These are phyloP conservation scores for Aphelenchoides avenae DNA, from an alignment of 1,140 invertebrate genomes.

Conservation along the genomic window DNA sequence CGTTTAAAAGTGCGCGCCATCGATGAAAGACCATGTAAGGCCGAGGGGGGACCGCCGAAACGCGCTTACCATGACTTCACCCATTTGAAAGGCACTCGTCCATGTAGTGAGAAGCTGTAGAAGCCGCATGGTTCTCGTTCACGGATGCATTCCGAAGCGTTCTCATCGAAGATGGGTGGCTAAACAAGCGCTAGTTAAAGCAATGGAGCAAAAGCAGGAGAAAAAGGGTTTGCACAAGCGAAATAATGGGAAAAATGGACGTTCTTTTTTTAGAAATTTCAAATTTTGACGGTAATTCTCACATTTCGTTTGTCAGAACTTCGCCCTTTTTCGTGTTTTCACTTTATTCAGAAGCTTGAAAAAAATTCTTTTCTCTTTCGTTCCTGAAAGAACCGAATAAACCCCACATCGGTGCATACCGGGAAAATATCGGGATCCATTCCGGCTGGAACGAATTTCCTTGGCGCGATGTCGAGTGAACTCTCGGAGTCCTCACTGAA, in stretches of 20 bases:
- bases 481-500: too few relatives aligned
- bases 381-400: too few relatives aligned
- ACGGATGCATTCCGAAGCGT: background rate
- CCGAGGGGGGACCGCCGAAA: too few relatives aligned
- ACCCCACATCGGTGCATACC: too few relatives aligned
- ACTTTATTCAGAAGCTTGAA: constrained; percentile 4
- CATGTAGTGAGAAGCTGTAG: constrained; percentile 11
- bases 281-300: too few relatives aligned
- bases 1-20: too few relatives aligned
- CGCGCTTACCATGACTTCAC: constrained; percentile 20
- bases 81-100: constrained; percentile 13
- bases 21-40: too few relatives aligned
- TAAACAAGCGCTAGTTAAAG: too few relatives aligned
- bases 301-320: constrained; percentile 8
- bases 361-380: constrained; percentile 16
- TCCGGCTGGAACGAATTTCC: too few relatives aligned
- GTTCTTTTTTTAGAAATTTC: constrained; percentile 7
- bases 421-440: constrained; percentile 27
- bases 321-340: background rate
- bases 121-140: constrained; percentile 24
- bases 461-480: too few relatives aligned
- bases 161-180: constrained; percentile 4
- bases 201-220: too few relatives aligned
- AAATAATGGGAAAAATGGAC: background rate
- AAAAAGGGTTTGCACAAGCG: too few relatives aligned